phyloP scores from a whole-genome alignment of 2,797 vertebrate species.

The Aratinga solstitialis region DNA sequence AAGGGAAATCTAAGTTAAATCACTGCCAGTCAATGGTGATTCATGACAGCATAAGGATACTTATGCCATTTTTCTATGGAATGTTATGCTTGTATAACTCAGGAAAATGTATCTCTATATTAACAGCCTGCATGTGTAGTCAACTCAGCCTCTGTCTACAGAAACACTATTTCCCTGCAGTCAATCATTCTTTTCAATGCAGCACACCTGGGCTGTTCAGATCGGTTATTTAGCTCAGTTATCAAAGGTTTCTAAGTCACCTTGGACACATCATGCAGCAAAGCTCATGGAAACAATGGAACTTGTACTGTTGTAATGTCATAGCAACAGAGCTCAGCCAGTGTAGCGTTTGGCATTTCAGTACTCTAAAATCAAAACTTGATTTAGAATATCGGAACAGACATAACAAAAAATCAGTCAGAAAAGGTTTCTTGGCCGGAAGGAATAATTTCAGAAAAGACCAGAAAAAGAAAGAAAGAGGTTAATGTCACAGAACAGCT shows the following conservation, averaged over 20 bases:
- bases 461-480: neutral
- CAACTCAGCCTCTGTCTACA: neutral
- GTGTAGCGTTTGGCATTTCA: neutral
- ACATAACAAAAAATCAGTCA: neutral
- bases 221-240: neutral
- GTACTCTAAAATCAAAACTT: neutral
- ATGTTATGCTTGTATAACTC: neutral
- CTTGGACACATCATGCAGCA: neutral
- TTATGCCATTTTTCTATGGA: neutral
- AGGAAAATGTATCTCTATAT: neutral
- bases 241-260: neutral
- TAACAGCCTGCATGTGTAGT: neutral
- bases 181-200: neutral
- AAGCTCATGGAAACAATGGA: neutral
- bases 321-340: neutral
- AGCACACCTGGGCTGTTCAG: neutral
- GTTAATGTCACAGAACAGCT: neutral
- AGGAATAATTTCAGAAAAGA: neutral
- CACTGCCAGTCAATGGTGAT: neutral
- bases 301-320: neutral
- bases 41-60: neutral
- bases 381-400: neutral
- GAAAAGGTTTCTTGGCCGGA: neutral
- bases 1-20: neutral
- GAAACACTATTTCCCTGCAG: neutral